Evolutionary conservation across 30 jellyfish, hydroid and myxozoan genomes (phyloP).

Genomic region (Pelagia noctiluca): DNA sequence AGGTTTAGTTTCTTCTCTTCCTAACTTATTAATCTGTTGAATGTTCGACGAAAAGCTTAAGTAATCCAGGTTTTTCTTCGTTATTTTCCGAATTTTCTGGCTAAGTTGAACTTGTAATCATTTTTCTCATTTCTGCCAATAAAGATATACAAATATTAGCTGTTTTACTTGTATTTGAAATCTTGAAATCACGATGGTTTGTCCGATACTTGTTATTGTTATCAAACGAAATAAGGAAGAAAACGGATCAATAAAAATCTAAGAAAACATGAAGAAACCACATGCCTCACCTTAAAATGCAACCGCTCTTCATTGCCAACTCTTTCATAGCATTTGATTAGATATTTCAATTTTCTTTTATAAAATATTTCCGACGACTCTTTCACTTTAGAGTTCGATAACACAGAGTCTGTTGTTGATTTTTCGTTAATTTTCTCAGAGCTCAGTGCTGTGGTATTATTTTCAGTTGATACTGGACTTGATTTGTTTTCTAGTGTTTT

Average conservation of each 20-base stretch:
- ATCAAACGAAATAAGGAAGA: not conserved
- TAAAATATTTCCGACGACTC: constrained; percentile 43
- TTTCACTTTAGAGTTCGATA: constrained; percentile 35
- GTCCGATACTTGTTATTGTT: no score
- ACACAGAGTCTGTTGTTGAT: constrained; percentile 48
- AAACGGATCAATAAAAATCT: not conserved
- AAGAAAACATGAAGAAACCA: not conserved
- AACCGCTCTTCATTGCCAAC: constrained; percentile 81
- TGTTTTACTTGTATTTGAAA: no score
- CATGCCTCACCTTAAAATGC: constrained; percentile 66
- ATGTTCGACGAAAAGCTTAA: no score
- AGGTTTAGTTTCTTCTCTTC: no score
- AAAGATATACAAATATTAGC: no score
- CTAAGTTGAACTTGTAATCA: no score
- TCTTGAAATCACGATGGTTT: no score
- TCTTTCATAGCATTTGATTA: constrained; percentile 74
- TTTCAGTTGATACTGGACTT: constrained; percentile 30
- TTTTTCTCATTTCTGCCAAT: no score
- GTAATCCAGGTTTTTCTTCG: no score
- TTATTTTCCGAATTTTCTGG: no score
- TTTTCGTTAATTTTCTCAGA: constrained; percentile 70
- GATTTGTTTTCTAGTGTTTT: constrained; percentile 29
- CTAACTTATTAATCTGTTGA: no score
- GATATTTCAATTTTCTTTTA: constrained; percentile 53
- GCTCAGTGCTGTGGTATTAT: constrained; percentile 48